phyloP scores from a whole-genome alignment of 2,113 vertebrate species.

The Fulmarus glacialis region DNA sequence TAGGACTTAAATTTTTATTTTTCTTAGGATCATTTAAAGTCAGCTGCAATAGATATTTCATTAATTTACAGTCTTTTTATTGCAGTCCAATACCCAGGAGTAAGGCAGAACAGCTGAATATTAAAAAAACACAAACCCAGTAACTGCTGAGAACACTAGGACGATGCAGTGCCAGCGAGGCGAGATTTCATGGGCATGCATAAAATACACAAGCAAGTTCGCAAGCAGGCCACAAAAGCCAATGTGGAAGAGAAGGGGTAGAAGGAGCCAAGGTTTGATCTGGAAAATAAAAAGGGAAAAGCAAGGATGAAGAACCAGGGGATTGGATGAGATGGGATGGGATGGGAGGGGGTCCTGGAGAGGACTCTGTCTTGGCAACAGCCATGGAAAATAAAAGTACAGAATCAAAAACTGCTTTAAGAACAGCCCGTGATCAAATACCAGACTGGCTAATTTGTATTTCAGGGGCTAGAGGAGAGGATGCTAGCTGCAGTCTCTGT shows the following conservation, averaged over 20 bases:
- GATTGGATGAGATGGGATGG: slow-evolving; percentile 49
- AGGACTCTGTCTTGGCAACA: slow-evolving; percentile 76
- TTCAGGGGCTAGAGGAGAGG: slow-evolving; percentile 72
- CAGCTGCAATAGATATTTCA: slow-evolving; percentile 35
- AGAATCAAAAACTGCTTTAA: slow-evolving; percentile 71
- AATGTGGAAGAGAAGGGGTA: slow-evolving; percentile 25
- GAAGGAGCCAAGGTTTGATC: slow-evolving; percentile 62
- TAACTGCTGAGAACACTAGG: not conserved
- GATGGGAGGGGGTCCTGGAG: slow-evolving; percentile 76
- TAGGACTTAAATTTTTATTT: not conserved
- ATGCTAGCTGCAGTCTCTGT: slow-evolving; percentile 67
- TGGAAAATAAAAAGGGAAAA: slow-evolving; percentile 55
- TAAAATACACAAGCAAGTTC: slow-evolving; percentile 36
- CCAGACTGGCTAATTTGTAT: slow-evolving; percentile 77
- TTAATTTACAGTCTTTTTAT: slow-evolving; percentile 19
- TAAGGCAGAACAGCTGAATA: not conserved
- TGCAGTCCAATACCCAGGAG: slow-evolving; percentile 2
- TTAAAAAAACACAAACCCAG: not conserved
- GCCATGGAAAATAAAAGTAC: slow-evolving; percentile 79
- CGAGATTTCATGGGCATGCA: not conserved
- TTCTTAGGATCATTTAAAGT: slow-evolving; percentile 23
- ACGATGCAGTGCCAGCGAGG: not conserved
- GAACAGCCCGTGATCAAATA: slow-evolving; percentile 70
- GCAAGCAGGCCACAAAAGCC: slow-evolving; percentile 46
- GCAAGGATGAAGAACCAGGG: slow-evolving; percentile 50